Base-by-base conservation (phyloP, 2,888 invertebrate species). In the Tetranychus piercei region DNA sequence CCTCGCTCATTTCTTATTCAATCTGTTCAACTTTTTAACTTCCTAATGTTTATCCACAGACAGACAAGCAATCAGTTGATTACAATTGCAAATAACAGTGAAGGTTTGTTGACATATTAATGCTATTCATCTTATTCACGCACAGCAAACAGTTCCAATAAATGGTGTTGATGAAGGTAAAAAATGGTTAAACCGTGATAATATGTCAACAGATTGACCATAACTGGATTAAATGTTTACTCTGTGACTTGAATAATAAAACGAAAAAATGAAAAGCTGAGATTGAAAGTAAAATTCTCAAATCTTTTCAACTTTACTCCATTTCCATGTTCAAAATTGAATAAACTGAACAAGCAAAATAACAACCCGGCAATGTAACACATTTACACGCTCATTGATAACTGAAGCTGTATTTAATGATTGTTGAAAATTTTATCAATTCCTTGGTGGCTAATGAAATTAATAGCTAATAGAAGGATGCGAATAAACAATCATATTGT, bases 191-290 rank as follows among this genome's bases (percentile, higher is more conserved):
- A 55, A 55, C 7, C 55, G 55, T 55, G 55, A 15, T 55, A 55
- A 55, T 55, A 55, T 55, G 55, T 55, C 55, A 55, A 55, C 55
- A 55, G 55, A 55, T 55, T 55, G 55, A 55, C 55, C 55, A 55
- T 55, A 55, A 55, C 55, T 55, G 55, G 55, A 55, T 55, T 55
- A 55, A 55, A 55, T 55, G 55, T 15, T 55, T 55, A 9, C 9
- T 0, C 55, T 55, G 55, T 55, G 55, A 55, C 55, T 15, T 15
- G 55, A 55, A 55, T 55, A 55, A 15, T 55, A 15, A 9, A 55
- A 15, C 5, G 15, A 3, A 55, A 55, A 15, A 15, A 55, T 34
- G 34, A 4, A 34, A 34, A 34, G 34, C 34, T 34, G 34, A 34
- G 34, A 34, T 34, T 34, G 55, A 55, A 55, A 15, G 55, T 55